Evolutionary conservation across 2,888 invertebrate species (phyloP).

Genomic region (Ctena decussata): DNA sequence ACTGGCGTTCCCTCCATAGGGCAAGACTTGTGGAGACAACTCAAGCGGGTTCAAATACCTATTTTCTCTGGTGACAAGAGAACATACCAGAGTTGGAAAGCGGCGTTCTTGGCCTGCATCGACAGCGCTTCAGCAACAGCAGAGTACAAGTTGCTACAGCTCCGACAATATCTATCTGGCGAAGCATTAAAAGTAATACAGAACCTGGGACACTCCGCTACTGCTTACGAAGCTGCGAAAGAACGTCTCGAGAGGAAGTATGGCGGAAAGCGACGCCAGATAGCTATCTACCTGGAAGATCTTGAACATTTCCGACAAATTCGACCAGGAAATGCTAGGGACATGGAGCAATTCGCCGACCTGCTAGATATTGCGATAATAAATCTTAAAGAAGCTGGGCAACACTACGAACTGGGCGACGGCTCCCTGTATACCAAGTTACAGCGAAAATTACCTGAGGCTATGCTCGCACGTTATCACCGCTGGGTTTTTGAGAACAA

Average conservation of each 20-base stretch:
- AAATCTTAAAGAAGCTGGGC: slow-evolving; percentile 10
- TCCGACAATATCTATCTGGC: no score
- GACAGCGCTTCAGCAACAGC: slow-evolving; percentile 14
- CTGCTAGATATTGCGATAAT: slow-evolving; percentile 15
- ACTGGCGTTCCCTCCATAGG: slow-evolving; percentile 1
- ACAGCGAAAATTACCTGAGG: slow-evolving; percentile 29
- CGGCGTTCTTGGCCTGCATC: slow-evolving; percentile 16
- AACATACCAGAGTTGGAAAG: slow-evolving; percentile 13
- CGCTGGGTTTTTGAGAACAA: slow-evolving; percentile 33
- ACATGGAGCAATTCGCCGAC: slow-evolving; percentile 19
- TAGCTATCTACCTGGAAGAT: slow-evolving; percentile 14
- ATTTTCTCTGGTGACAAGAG: slow-evolving; percentile 12
- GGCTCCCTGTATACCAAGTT: slow-evolving; percentile 15
- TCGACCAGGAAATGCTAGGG: slow-evolving; percentile 15
- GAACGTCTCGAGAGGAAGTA: slow-evolving; percentile 28
- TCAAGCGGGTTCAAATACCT: slow-evolving; percentile 28
- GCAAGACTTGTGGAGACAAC: slow-evolving; percentile 17
- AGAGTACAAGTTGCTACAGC: slow-evolving; percentile 20
- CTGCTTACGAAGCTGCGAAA: slow-evolving; percentile 28
- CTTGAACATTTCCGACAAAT: background rate
- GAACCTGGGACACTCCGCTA: slow-evolving; percentile 21
- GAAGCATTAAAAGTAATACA: slow-evolving; percentile 32
- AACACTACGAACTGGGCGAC: background rate
- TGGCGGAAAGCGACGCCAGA: slow-evolving; percentile 9
- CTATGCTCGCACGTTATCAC: slow-evolving; percentile 36